Percentiles rank a stretch among this genome's conserved stretches.
phyloP scores from a whole-genome alignment of 2,888 invertebrate species.

The Epsilonema sp. region DNA sequence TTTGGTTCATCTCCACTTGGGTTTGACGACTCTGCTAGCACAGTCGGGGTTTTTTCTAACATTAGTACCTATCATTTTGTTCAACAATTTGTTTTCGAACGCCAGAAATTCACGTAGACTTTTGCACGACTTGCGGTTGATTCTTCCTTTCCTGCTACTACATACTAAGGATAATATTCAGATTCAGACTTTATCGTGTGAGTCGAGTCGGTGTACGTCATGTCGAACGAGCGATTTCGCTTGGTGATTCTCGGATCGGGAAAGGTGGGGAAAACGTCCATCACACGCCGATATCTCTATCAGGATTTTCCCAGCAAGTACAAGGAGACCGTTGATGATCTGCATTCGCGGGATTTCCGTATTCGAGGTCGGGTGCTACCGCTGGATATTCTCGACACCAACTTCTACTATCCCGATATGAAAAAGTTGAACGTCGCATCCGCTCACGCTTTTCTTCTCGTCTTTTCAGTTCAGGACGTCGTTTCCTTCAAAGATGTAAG shows the following conservation, averaged over 20 bases:
- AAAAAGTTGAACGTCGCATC: conserved; percentile 75
- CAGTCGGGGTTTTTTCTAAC: no score
- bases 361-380: conserved; percentile 42
- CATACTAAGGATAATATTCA: no score
- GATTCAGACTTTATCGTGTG: no score
- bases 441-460: conserved; percentile 81
- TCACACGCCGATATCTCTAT: conserved; percentile 76
- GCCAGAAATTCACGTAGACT: no score
- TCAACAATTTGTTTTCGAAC: no score
- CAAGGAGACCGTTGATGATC: conserved; percentile 82
- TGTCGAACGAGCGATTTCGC: conserved; percentile 1
- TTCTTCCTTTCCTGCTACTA: no score
- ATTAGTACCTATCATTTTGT: no score
- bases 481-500: conserved; percentile 50
- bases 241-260: conserved; percentile 59
- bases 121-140: no score
- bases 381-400: conserved; percentile 81
- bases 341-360: conserved; percentile 68
- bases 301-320: conserved; percentile 69
- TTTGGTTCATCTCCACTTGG: no score
- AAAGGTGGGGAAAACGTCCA: conserved; percentile 79
- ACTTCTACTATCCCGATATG: conserved; percentile 89
- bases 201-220: no score
- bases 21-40: no score
- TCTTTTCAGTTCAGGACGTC: conserved; percentile 69